Evolutionary conservation across 2,113 vertebrate genomes (phyloP).

Genomic region (Chionomys nivalis): DNA sequence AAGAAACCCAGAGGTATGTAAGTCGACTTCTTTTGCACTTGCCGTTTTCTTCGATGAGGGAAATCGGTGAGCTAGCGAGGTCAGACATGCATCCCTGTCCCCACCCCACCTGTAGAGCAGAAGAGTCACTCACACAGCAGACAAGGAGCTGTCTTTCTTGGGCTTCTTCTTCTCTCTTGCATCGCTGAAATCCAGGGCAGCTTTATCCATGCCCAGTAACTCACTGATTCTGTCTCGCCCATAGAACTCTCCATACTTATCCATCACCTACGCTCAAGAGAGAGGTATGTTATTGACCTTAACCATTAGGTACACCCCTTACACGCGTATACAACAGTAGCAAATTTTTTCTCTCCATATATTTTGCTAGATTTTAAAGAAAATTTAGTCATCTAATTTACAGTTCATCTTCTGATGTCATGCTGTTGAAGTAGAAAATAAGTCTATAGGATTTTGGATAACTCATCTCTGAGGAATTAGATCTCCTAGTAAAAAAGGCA

Average conservation of each 20-base stretch:
- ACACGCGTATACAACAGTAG: not conserved
- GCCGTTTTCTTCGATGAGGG: not conserved
- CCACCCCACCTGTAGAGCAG: not conserved
- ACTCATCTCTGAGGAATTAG: not conserved
- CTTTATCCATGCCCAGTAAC: slow-evolving; percentile 96
- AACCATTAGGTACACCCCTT: not conserved
- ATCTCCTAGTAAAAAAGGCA: not conserved
- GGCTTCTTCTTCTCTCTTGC: slow-evolving; percentile 96
- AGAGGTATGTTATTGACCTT: not conserved
- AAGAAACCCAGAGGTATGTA: not conserved
- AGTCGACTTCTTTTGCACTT: fast-evolving
- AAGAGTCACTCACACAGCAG: slow-evolving; percentile 92
- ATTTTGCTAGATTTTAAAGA: not conserved
- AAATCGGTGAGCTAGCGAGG: not conserved
- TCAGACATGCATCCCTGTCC: not conserved
- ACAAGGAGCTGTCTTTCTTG: slow-evolving; percentile 95
- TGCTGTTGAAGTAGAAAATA: not conserved
- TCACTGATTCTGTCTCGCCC: slow-evolving; percentile 97
- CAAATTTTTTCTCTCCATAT: not conserved
- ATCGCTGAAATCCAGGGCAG: slow-evolving; percentile 96
- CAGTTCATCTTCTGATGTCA: not conserved
- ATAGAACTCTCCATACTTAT: slow-evolving; percentile 98
- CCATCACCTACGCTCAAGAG: slow-evolving; percentile 91
- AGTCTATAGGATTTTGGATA: not conserved
- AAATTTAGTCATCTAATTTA: not conserved